Evolutionary conservation across 23 tunicate species (phyloP), one percentile per base, ranked within the genome.

Genomic region (Halocynthia aurantium): DNA sequence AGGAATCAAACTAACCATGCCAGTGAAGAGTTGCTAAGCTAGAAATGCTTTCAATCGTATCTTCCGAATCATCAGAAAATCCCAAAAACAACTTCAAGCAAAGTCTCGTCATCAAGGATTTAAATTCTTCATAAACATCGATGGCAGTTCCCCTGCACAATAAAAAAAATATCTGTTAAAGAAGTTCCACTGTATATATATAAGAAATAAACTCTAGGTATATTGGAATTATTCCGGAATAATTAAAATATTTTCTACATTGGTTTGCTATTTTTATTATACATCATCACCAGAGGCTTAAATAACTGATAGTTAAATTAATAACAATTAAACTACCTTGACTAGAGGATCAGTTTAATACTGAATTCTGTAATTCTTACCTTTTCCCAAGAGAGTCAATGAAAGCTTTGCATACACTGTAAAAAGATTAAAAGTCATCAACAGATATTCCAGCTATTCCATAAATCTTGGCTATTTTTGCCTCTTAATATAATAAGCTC

Each of bases 1-100:
- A 63, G 31, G 51, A 50, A 11, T 68, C 21, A n/a, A 58, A 18
- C 13, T 12, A 11, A 84, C 95, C 95, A 83, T 88, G 95, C 95
- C 95, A 88, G 52, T 88, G 95, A 52, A 84, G 75, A n/a, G 95
- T 88, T 51, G 95, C 95, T 11, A 88, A 73, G 6, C 83, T 72
- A 0, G 88, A 77, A 6, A 88, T 78, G 15, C 52, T 57, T 55
- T 88, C 61, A 7, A 70, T 22, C 20, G 56, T 58, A 12, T 81
- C 73, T 8, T 49, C 51, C 12, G 85, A 50, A 12, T 68, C 57
- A 18, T 52, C 73, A 52, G 73, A 81, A 52, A 88, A 17, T 10
- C 77, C 84, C 54, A 88, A 77, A 82, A 88, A 88, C 9, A 88
- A 62, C 52, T 88, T 52, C 17, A 88, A 60, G 69, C 95, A 88